These are phyloP conservation scores for Anarhynchus alexandrinus DNA, from an alignment of 2,113 vertebrate species.

Conservation along the genomic window DNA sequence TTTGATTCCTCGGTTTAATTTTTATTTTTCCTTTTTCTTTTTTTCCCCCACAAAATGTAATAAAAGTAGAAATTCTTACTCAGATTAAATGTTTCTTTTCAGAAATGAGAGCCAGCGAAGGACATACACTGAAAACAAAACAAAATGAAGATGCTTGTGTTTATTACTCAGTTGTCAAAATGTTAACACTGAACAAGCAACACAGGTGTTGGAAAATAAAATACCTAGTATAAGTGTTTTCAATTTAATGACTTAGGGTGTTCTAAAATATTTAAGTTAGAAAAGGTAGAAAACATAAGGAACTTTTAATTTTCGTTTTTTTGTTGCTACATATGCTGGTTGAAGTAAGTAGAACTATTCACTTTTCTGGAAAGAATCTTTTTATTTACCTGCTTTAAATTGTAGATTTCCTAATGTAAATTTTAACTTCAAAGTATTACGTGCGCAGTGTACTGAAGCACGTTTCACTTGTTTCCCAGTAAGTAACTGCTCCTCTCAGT, in stretches of 20 bases:
- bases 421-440: neutral
- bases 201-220: neutral
- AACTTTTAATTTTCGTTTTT: neutral
- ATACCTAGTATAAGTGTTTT: neutral
- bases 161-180: neutral
- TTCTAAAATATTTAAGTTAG: neutral
- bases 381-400: neutral
- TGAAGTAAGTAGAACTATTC: neutral
- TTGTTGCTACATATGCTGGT: neutral
- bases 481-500: neutral
- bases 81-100: neutral
- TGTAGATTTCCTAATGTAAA: neutral
- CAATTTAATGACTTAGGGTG: neutral
- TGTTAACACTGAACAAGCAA: neutral
- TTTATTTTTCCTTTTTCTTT: neutral
- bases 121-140: neutral
- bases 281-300: neutral
- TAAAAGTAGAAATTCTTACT: neutral
- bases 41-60: neutral
- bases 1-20: neutral
- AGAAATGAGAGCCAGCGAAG: neutral
- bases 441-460: neutral
- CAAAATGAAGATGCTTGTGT: neutral
- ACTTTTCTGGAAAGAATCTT: neutral
- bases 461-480: neutral